Base-by-base conservation (phyloP, 2,113 vertebrate species). In the Python bivittatus region DNA sequence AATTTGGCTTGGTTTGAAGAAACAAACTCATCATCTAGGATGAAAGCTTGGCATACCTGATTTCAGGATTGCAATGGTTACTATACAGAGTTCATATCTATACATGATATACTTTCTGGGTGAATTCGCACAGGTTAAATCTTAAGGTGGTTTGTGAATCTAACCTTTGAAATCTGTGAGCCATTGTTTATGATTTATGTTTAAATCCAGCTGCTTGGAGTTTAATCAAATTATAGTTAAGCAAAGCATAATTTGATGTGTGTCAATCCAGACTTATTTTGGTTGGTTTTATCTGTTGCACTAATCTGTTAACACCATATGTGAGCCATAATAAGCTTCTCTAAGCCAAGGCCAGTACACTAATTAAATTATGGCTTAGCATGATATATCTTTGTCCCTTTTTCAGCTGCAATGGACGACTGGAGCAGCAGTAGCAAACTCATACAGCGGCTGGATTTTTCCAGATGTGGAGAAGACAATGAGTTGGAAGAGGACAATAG, bases 361-460 rank as follows among this genome's bases (percentile, higher is more conserved):
- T 42, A 79, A 79, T 38, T 38, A 79, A 79, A 79, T 79, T 60
- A 1, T 6, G 44, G 90, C 61, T 88, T 56, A 84, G 5, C 27
- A 23, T 86, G 61, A 8, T 33, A 23, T 84, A 84, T 60, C 4
- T 85, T 88, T 33, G 38, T 5, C 87, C 86, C 95, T 10, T 12
- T 92, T 91, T 1, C 56, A 54, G 48, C 88, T 12, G 92, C 94
- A 12, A 98, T 98, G 98, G 97, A 94, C 84, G 96, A 96, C 11
- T 94, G 68, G 94, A 72, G 92, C 17, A 92, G 79, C 92, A 93
- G 88, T 0, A 94, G 97, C 0, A 97, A 97, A 1, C 95, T 97
- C 7, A 94, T 96, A 93, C 98, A 98, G 97, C 96, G 93, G 91
- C 95, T 99, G 91, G 97, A 98, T 93, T 98, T 99, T 91, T 98